Evolutionary conservation across 2,797 vertebrate genomes (phyloP), one percentile per base, ranked within the genome.

Genomic region (Esox lucius): DNA sequence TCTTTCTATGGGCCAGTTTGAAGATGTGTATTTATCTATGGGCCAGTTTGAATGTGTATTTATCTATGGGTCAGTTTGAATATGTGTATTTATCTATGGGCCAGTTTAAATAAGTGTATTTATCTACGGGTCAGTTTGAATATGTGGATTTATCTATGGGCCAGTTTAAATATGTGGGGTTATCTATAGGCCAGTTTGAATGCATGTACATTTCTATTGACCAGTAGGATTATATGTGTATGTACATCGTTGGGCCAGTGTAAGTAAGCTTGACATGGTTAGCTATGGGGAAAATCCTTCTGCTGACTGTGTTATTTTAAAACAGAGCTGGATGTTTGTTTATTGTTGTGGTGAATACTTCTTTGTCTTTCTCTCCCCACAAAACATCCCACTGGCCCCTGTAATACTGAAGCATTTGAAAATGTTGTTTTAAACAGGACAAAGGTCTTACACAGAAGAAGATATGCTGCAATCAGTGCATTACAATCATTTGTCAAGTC

Each of bases 241-340:
- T 78, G 81, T 62, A 22, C 59, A 48, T 13, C 13, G 26, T 46
- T 80, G 80, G 67, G 48, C 24, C 49, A 77, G 69, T 66, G 17
- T 78, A 74, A 80, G 77, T 62, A 62, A 73, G 8, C 42, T 64
- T 73, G 62, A 24, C 22, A 74, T 84, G 74, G 78, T 39, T 62
- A 46, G 66, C 68, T 35, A 69, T 22, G n/a, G 48, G 75, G 66
- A 83, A 80, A 71, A 28, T 68, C 53, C 64, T 73, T 82, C 72
- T 82, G 77, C 85, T 88, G 82, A 83, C 61, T 75, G 67, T 66
- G 77, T 56, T 64, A 42, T 11, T 22, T 80, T 81, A 46, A 62
- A 51, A 24, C n/a, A 24, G 3, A 51, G 24, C 33, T 66, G 26
- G 53, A 59, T 0, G 5, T 68, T 53, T 82, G 72, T 70, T 79